Percentiles rank a stretch among this genome's conserved stretches.
Evolutionary conservation across 2,797 vertebrate genomes (phyloP).

Genomic region (Gallinago stenura): DNA sequence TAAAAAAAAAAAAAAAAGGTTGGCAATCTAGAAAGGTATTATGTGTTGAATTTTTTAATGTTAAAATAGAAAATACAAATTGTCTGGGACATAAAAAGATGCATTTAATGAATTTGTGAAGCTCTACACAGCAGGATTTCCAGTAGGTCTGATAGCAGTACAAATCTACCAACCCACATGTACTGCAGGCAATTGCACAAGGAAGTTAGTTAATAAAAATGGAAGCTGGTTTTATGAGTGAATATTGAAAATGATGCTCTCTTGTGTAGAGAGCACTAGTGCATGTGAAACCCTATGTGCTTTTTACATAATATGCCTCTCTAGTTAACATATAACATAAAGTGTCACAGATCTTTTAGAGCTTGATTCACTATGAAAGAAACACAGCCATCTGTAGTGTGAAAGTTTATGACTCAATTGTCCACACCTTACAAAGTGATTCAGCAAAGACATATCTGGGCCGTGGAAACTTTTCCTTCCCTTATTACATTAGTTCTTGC

Average conservation of each 20-base stretch:
- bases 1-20: too few species aligned
- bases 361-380: constrained; percentile 50
- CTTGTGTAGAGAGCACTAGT: constrained; percentile 66
- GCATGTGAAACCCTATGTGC: constrained; percentile 64
- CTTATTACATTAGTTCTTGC: constrained; percentile 50
- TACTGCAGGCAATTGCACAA: neutral
- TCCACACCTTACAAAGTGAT: constrained; percentile 51
- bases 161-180: neutral
- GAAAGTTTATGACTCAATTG: constrained; percentile 46
- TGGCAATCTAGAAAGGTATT: neutral
- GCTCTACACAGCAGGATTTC: neutral
- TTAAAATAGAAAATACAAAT: neutral
- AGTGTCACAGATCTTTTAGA: constrained; percentile 65
- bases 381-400: constrained; percentile 51
- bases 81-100: neutral
- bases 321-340: constrained; percentile 72
- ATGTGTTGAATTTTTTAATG: neutral
- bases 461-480: constrained; percentile 21
- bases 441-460: constrained; percentile 65
- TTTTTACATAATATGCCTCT: constrained; percentile 73
- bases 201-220: constrained; percentile 43
- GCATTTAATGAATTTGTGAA: neutral
- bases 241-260: constrained; percentile 66
- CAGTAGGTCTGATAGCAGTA: neutral
- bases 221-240: constrained; percentile 39